A percentile compares a stretch with the other conserved stretches of the same genome.
phyloP scores from a whole-genome alignment of 2,797 vertebrate species.

The Anguilla anguilla region DNA sequence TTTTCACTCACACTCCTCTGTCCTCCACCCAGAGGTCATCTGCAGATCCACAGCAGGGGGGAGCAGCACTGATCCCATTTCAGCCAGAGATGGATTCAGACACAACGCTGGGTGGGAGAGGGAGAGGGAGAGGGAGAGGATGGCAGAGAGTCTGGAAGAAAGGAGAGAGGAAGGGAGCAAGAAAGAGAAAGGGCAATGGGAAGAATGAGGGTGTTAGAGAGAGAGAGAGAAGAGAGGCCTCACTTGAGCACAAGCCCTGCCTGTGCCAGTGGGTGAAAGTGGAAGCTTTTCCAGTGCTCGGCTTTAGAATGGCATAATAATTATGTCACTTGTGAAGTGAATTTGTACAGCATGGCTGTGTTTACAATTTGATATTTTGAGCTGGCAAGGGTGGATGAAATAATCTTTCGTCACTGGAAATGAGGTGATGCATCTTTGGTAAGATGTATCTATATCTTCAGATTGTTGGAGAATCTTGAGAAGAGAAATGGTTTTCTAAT shows the following conservation, averaged over 20 bases:
- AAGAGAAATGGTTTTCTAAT: background rate
- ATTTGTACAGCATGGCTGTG: background rate
- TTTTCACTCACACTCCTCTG: background rate
- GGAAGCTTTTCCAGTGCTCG: background rate
- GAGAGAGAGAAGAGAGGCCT: constrained; percentile 19
- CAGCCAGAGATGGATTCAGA: background rate
- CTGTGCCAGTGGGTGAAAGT: background rate
- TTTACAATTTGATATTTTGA: background rate
- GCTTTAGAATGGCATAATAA: constrained; percentile 1
- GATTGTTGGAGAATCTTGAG: background rate
- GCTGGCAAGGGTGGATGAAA: background rate
- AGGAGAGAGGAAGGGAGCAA: background rate
- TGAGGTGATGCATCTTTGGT: background rate
- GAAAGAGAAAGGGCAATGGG: background rate
- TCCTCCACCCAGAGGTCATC: constrained; percentile 7
- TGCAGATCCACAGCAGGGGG: background rate
- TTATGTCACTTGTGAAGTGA: background rate
- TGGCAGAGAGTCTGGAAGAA: background rate
- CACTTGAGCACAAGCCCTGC: background rate
- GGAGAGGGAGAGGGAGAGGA: background rate
- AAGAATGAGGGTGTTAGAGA: constrained; percentile 13
- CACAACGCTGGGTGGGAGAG: background rate
- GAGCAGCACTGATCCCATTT: background rate
- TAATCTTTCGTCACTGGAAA: background rate
- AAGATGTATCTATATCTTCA: background rate